Conservation (phyloP, 2,888 invertebrate species). For the Proisotoma minuta region DNA sequence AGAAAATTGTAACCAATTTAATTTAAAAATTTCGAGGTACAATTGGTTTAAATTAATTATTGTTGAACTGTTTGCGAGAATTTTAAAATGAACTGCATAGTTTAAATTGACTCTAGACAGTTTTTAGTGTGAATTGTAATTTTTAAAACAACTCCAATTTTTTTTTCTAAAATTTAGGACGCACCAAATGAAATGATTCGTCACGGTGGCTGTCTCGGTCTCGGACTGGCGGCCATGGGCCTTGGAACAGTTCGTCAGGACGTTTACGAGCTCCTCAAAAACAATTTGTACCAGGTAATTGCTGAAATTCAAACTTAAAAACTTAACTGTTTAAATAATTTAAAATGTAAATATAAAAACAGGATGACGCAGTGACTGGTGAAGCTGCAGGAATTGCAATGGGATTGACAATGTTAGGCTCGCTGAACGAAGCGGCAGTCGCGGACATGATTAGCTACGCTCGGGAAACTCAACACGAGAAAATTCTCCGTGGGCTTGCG, state of each 20-base stretch:
- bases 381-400: constrained; percentile 98
- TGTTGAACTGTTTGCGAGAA: no score
- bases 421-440: constrained; percentile 80
- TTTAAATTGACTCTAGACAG: no score
- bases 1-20: no score
- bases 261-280: constrained; percentile 93
- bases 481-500: constrained; percentile 92
- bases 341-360: no score
- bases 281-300: constrained; percentile 91
- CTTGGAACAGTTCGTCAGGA: constrained; percentile 86
- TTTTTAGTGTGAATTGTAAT: background rate
- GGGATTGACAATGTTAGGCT: constrained; percentile 99
- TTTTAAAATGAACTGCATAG: no score
- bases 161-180: constrained; percentile 24
- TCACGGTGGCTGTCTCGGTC: constrained; percentile 94
- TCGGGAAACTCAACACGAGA: constrained; percentile 95
- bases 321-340: no score
- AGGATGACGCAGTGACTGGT: constrained; percentile 98
- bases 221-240: constrained; percentile 91
- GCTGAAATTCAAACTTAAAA: no score
- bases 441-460: constrained; percentile 93
- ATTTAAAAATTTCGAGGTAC: no score
- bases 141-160: background rate
- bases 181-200: constrained; percentile 69
- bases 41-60: no score